These are phyloP conservation scores for Branchellion lobata DNA, from an alignment of 2,888 invertebrate genomes.

Conservation along the genomic window DNA sequence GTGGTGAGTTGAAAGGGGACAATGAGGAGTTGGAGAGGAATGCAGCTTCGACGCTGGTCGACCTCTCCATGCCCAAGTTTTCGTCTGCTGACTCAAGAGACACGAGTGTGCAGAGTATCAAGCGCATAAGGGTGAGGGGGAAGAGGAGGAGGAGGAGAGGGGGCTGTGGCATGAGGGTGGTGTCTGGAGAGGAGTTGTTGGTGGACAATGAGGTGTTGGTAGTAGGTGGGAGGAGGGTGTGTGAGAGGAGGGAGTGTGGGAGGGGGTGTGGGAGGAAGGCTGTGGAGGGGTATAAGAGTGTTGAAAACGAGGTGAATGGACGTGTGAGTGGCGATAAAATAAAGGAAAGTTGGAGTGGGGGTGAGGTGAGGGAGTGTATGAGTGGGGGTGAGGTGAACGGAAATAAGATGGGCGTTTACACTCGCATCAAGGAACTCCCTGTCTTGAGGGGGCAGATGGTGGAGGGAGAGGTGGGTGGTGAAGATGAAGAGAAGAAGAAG, in stretches of 20 bases:
- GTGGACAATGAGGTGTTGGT: too few relatives aligned
- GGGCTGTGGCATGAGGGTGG: too few relatives aligned
- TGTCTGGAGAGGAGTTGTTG: too few relatives aligned
- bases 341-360: not conserved
- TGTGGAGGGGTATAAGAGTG: not conserved
- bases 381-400: too few relatives aligned
- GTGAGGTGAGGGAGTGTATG: too few relatives aligned
- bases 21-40: not conserved
- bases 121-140: not conserved
- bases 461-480: too few relatives aligned
- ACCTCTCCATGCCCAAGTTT: constrained; percentile 8
- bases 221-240: not conserved
- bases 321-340: not conserved
- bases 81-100: not conserved
- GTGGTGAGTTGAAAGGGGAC: not conserved
- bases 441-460: too few relatives aligned
- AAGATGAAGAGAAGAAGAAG: not conserved
- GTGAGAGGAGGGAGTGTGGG: too few relatives aligned
- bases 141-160: not conserved
- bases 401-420: too few relatives aligned
- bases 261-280: not conserved
- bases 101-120: not conserved
- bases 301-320: not conserved
- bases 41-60: constrained; percentile 31
- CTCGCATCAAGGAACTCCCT: too few relatives aligned